Conservation (phyloP, 2,797 vertebrate genomes). For the Urophycis tenuis region DNA sequence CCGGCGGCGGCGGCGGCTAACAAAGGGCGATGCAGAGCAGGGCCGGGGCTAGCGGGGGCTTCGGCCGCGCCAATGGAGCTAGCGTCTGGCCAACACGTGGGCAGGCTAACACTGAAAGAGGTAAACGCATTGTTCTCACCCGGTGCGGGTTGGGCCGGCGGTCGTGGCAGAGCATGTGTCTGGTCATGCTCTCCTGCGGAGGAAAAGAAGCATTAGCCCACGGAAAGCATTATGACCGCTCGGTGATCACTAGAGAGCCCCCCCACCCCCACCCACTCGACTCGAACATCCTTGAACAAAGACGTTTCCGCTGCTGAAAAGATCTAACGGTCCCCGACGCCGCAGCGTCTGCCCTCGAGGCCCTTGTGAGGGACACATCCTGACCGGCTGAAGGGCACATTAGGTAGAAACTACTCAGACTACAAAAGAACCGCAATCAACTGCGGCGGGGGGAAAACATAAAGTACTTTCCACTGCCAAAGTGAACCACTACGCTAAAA, state of each 20-base stretch:
- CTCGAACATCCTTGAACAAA: background rate
- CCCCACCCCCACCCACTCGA: no score
- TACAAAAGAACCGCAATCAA: background rate
- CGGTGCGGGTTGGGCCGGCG: conserved; percentile 45
- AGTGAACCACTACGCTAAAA: background rate
- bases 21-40: background rate
- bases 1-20: background rate
- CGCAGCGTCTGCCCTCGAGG: background rate
- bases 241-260: no score
- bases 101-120: background rate
- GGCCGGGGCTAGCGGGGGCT: background rate
- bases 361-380: background rate
- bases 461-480: background rate
- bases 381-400: background rate
- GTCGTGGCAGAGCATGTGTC: conserved; percentile 71
- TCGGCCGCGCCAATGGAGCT: background rate
- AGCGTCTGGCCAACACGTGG: no score
- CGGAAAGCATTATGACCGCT: no score
- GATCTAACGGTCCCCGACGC: no score
- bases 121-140: conserved; percentile 41
- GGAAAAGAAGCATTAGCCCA: background rate
- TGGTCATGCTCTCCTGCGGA: conserved; percentile 69
- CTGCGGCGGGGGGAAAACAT: background rate
- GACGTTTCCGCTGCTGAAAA: background rate
- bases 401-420: no score